A percentile compares a stretch with the other conserved stretches of the same genome.
These are phyloP conservation scores for Auanema freiburgensis DNA, from an alignment of 2,888 invertebrate species.

Conservation along the genomic window DNA sequence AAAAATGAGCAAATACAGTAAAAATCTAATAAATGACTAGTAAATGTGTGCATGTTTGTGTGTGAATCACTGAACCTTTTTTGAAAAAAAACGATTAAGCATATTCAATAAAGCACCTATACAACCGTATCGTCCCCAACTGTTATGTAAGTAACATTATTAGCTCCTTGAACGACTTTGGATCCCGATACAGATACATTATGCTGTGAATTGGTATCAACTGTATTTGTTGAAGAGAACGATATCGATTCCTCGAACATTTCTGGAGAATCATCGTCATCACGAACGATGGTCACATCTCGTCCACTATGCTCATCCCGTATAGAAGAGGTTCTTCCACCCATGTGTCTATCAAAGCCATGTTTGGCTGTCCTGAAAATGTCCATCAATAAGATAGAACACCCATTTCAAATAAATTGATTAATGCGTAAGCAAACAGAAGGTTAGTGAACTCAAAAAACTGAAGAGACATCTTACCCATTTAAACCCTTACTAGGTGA, in stretches of 20 bases:
- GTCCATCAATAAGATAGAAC: no score
- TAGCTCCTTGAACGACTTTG: slow-evolving; percentile 14
- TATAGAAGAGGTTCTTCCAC: slow-evolving; percentile 14
- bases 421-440: no score
- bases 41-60: not conserved
- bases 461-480: slow-evolving; percentile 11
- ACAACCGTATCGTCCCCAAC: slow-evolving; percentile 13
- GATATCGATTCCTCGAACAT: no score
- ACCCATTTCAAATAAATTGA: no score
- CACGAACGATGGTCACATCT: slow-evolving; percentile 20
- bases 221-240: not conserved
- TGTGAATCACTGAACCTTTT: not conserved
- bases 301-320: slow-evolving; percentile 18
- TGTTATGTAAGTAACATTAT: slow-evolving; percentile 22
- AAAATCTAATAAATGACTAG: slow-evolving; percentile 1
- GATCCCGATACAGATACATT: not conserved
- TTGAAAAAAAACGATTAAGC: not conserved
- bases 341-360: no score
- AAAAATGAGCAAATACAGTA: slow-evolving; percentile 1
- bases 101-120: not conserved
- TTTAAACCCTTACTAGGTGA: slow-evolving; percentile 17
- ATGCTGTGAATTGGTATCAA: slow-evolving; percentile 5
- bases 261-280: slow-evolving; percentile 8
- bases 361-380: no score
- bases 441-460: not conserved